A percentile compares a stretch with the other conserved stretches of the same genome.
Conservation (phyloP, 2,888 invertebrate genomes). For the Petrophora chlorosata region DNA sequence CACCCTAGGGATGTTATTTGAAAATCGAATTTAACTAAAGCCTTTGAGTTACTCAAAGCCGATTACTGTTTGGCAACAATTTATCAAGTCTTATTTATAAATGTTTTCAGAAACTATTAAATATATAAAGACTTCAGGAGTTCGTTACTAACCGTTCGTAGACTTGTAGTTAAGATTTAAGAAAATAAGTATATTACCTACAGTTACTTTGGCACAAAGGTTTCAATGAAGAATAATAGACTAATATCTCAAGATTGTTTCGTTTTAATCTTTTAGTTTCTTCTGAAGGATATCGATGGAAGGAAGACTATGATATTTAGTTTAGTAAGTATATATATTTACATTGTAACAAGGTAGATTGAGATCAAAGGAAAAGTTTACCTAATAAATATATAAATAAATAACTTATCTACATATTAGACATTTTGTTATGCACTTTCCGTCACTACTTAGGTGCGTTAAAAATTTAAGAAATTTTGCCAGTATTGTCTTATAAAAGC, state of each 20-base stretch:
- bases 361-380: conserved; percentile 20
- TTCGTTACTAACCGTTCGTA: not conserved
- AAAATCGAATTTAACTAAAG: too few relatives aligned
- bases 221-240: conserved; percentile 2
- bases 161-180: not conserved
- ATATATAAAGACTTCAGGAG: not conserved
- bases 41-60: too few relatives aligned
- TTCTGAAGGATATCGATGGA: conserved; percentile 4
- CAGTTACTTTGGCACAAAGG: conserved; percentile 16
- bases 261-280: too few relatives aligned
- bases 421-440: conserved; percentile 2
- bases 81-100: too few relatives aligned
- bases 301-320: conserved; percentile 24
- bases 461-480: conserved; percentile 3
- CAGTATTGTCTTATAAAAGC: conserved; percentile 22
- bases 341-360: conserved; percentile 9
- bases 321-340: conserved; percentile 9
- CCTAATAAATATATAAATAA: not conserved
- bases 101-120: too few relatives aligned
- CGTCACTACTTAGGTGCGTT: conserved; percentile 4
- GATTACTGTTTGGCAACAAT: too few relatives aligned
- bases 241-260: not conserved
- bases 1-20: too few relatives aligned
- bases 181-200: not conserved
- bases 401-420: not conserved